Conservation (phyloP, 2,113 vertebrate genomes). For the Gallinago media region DNA sequence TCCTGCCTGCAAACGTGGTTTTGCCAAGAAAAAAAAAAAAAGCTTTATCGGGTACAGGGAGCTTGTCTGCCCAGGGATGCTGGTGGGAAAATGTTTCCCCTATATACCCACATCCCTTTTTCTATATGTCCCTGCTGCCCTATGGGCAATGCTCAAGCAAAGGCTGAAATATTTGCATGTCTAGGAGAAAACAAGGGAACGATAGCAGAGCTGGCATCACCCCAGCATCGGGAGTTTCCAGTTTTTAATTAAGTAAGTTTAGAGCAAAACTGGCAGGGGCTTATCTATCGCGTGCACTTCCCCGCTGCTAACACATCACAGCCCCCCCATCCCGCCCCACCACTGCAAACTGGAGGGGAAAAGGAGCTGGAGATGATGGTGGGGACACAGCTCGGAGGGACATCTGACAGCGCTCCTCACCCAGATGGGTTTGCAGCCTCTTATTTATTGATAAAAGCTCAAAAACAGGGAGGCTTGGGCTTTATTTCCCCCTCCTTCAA, state of each 20-base stretch:
- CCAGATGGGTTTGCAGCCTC: slow-evolving; percentile 9
- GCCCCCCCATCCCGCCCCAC: background rate
- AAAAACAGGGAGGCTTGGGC: background rate
- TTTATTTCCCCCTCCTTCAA: background rate
- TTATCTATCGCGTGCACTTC: background rate
- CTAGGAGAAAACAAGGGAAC: background rate
- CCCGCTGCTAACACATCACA: background rate
- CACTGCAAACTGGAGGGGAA: background rate
- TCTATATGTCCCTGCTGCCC: background rate
- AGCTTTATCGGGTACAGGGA: rapidly evolving
- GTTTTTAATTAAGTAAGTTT: slow-evolving; percentile 68
- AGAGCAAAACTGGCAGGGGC: slow-evolving; percentile 17
- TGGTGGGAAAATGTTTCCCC: background rate
- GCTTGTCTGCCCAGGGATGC: rapidly evolving
- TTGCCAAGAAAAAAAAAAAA: background rate
- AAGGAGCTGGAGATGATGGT: background rate
- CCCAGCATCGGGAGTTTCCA: background rate
- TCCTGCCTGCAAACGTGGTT: background rate
- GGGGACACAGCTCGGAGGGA: background rate
- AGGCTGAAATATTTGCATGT: background rate
- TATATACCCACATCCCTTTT: background rate
- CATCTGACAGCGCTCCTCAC: background rate
- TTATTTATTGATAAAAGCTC: background rate
- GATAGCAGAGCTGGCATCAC: background rate
- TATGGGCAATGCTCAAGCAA: rapidly evolving